Evolutionary conservation across 2,888 invertebrate species (phyloP).

Genomic region (Hypena proboscidalis): DNA sequence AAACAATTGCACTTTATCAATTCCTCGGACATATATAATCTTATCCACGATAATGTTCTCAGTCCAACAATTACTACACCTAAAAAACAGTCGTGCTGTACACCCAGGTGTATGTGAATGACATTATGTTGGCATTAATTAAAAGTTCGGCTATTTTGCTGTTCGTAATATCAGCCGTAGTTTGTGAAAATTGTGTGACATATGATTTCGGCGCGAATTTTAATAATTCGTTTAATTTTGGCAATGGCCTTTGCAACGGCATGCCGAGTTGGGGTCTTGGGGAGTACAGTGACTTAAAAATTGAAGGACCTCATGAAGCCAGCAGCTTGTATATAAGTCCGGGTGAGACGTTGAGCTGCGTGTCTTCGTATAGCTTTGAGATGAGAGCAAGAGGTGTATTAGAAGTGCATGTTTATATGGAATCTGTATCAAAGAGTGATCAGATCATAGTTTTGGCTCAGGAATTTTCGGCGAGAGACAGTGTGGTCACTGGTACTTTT

Average conservation of each 20-base stretch:
- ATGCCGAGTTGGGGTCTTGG: conserved; percentile 39
- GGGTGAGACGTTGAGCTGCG: conserved; percentile 40
- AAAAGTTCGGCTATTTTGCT: conserved; percentile 29
- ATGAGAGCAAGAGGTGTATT: conserved; percentile 42
- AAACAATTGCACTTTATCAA: conserved; percentile 45
- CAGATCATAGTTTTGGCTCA: conserved; percentile 43
- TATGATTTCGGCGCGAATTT: conserved; percentile 43
- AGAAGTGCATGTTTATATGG: conserved; percentile 45
- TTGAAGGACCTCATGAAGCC: conserved; percentile 37
- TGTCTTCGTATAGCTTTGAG: conserved; percentile 47
- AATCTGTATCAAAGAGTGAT: conserved; percentile 33
- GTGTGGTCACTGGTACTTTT: conserved; percentile 34
- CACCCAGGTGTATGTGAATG: conserved; percentile 33
- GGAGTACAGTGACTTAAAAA: conserved; percentile 31
- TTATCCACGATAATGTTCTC: conserved; percentile 46
- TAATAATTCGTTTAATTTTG: conserved; percentile 35
- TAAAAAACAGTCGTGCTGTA: conserved; percentile 28
- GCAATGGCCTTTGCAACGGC: conserved; percentile 33
- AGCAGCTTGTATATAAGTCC: conserved; percentile 45
- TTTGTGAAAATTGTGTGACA: conserved; percentile 45
- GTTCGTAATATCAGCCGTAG: conserved; percentile 26
- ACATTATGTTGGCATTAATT: conserved; percentile 28
- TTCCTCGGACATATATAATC: conserved; percentile 38
- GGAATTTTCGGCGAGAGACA: conserved; percentile 24
- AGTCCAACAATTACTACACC: conserved; percentile 37